Conservation (phyloP, 2,888 invertebrate species). For the Pseudococcus longispinus region DNA sequence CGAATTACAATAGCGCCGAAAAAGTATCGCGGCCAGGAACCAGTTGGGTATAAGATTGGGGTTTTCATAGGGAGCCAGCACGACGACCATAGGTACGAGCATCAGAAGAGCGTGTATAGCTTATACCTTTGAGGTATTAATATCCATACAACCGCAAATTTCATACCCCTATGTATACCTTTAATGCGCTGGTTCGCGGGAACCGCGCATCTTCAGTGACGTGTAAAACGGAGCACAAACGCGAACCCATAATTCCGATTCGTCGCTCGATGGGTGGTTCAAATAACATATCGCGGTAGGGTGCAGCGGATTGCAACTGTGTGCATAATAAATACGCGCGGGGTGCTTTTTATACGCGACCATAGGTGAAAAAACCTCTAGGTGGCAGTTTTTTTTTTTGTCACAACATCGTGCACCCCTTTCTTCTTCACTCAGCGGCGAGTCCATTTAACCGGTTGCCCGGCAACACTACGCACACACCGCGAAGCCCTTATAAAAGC, state of each 20-base stretch:
- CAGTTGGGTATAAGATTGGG: constrained; percentile 3
- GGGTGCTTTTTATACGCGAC: background rate
- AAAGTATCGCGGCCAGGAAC: background rate
- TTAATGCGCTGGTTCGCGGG: background rate
- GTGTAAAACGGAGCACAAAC: constrained; percentile 51
- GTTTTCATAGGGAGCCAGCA: background rate
- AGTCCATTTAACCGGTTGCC: background rate
- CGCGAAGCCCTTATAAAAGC: background rate
- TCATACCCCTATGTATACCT: background rate
- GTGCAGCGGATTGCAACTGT: constrained; percentile 42
- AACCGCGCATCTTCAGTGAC: constrained; percentile 45
- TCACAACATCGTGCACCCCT: constrained; percentile 14
- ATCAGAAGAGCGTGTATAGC: background rate
- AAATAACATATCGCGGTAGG: constrained; percentile 54
- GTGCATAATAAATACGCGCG: constrained; percentile 23
- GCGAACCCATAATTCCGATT: constrained; percentile 48
- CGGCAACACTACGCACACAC: background rate
- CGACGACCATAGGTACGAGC: background rate
- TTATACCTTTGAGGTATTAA: background rate
- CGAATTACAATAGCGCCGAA: constrained; percentile 34
- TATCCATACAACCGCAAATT: constrained; percentile 30
- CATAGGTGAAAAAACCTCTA: constrained; percentile 10
- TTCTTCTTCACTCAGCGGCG: background rate
- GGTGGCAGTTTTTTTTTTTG: constrained; percentile 3
- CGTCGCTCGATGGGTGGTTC: constrained; percentile 55